Evolutionary conservation across 2,113 vertebrate species (phyloP).

Genomic region (Jaculus jaculus): DNA sequence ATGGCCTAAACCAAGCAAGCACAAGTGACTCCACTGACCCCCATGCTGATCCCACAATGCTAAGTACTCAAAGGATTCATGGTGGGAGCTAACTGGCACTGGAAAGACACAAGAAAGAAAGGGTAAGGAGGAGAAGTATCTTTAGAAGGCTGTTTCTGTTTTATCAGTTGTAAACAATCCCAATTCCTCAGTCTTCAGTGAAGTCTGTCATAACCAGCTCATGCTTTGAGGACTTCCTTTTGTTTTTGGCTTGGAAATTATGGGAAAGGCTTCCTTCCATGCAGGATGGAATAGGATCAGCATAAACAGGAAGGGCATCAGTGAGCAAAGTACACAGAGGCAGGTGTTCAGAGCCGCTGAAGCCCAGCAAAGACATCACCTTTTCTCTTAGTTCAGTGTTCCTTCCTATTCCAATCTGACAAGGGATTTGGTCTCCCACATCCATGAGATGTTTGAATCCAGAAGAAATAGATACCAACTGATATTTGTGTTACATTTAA

Average conservation of each 20-base stretch:
- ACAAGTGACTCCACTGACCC: not conserved
- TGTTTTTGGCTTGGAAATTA: conserved; percentile 11
- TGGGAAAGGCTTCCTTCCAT: not conserved
- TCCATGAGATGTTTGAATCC: not conserved
- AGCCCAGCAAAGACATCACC: not conserved
- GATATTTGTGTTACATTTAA: not conserved
- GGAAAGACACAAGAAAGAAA: not conserved
- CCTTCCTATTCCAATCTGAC: not conserved
- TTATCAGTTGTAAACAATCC: not conserved
- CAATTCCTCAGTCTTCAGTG: not conserved
- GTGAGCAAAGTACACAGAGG: not conserved
- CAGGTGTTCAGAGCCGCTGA: not conserved
- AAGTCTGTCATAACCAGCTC: not conserved
- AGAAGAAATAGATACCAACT: not conserved
- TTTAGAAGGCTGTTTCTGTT: not conserved
- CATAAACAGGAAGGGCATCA: not conserved
- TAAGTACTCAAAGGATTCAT: not conserved
- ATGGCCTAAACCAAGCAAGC: not conserved
- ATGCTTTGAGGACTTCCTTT: conserved; percentile 16
- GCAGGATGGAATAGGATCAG: not conserved
- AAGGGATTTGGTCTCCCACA: not conserved
- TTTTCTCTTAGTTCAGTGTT: not conserved
- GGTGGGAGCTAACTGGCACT: not conserved
- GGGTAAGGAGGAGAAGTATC: not conserved
- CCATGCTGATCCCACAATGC: not conserved